Evolutionary conservation across 1,140 invertebrate genomes (phyloP).

Genomic region (Polyergus mexicanus): DNA sequence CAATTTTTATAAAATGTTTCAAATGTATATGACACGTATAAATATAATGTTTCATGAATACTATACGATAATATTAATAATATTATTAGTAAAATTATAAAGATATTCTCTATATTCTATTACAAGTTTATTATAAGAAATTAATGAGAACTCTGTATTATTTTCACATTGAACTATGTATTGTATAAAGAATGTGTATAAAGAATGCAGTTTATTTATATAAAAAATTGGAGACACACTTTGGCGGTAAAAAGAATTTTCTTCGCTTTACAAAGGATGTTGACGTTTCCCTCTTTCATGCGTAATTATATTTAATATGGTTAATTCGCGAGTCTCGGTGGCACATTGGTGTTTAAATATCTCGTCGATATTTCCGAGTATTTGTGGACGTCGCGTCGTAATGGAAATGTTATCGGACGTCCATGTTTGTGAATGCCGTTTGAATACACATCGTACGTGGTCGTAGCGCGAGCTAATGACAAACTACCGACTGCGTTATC

Average conservation of each 20-base stretch:
- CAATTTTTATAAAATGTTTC: not conserved
- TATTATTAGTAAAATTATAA: too few relatives aligned
- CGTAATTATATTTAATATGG: constrained; percentile 24
- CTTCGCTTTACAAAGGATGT: not conserved
- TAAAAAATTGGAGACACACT: not conserved
- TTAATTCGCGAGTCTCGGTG: constrained; percentile 15
- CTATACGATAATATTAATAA: too few relatives aligned
- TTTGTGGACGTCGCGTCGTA: constrained; percentile 38
- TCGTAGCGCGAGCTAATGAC: constrained; percentile 35
- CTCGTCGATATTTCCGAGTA: constrained; percentile 28
- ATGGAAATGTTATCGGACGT: constrained; percentile 54
- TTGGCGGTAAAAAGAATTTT: not conserved
- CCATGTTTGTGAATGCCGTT: constrained; percentile 53
- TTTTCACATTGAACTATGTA: not conserved
- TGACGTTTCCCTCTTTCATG: not conserved
- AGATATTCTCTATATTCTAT: too few relatives aligned
- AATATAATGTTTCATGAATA: not conserved
- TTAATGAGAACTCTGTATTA: not conserved
- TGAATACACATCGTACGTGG: constrained; percentile 30
- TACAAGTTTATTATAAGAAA: not conserved
- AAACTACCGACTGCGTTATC: constrained; percentile 54
- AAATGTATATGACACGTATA: not conserved
- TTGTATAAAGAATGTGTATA: not conserved
- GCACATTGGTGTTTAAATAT: constrained; percentile 41
- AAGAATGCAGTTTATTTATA: not conserved